Conservation (phyloP, 37 sponge, comb jelly and placozoan species). For the Ianthella basta region DNA sequence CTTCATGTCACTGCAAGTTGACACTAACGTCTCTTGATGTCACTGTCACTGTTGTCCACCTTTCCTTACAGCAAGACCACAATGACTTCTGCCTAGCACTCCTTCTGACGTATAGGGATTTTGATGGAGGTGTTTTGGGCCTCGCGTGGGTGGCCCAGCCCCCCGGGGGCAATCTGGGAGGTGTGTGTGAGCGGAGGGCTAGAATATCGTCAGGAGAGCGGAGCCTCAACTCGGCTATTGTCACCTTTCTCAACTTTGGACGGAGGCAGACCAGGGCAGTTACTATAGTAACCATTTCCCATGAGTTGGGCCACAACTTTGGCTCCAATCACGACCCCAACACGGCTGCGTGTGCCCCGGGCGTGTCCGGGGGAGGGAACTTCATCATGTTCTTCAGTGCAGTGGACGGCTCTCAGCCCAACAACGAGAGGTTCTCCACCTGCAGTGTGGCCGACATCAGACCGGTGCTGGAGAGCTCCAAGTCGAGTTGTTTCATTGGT, state of each 20-base stretch:
- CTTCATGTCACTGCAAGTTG: not conserved
- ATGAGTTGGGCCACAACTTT: slow-evolving; percentile 84
- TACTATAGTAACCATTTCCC: slow-evolving; percentile 55
- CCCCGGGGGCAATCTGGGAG: slow-evolving; percentile 75
- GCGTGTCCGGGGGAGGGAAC: slow-evolving; percentile 67
- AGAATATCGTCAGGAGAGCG: slow-evolving; percentile 40
- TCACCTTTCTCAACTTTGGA: slow-evolving; percentile 69
- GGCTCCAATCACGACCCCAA: slow-evolving; percentile 71
- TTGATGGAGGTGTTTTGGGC: slow-evolving; percentile 63
- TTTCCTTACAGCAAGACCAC: slow-evolving; percentile 45
- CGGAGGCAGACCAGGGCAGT: slow-evolving; percentile 43
- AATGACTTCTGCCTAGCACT: slow-evolving; percentile 62
- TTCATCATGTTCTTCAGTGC: slow-evolving; percentile 94
- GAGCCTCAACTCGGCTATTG: slow-evolving; percentile 67
- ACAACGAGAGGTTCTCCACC: slow-evolving; percentile 90
- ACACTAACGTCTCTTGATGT: too few species aligned
- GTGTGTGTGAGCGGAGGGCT: slow-evolving; percentile 73
- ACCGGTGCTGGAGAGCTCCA: slow-evolving; percentile 55
- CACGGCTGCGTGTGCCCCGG: slow-evolving; percentile 57
- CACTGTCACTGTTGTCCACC: not conserved
- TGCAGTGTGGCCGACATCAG: slow-evolving; percentile 75
- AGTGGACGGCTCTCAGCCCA: slow-evolving; percentile 82
- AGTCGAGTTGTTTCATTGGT: slow-evolving; percentile 62
- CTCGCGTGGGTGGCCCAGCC: slow-evolving; percentile 77
- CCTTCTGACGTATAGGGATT: slow-evolving; percentile 64